Evolutionary conservation across 2,888 invertebrate species (phyloP), one percentile per base, ranked within the genome.

Genomic region (Ophion obscuratus): DNA sequence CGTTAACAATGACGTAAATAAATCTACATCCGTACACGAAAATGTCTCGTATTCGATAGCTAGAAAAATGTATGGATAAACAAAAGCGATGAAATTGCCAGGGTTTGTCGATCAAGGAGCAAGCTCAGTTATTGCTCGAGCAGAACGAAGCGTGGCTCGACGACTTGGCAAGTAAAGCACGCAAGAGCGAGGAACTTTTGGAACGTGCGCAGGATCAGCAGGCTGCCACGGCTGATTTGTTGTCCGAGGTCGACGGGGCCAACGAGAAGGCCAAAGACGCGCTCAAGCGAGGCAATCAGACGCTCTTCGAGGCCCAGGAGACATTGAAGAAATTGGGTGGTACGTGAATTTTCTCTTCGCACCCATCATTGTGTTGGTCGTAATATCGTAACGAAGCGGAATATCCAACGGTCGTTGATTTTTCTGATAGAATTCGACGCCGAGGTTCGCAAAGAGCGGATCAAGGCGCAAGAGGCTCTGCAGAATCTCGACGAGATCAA

Each of bases 361-460:
- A 20, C 4, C 31, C 31, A 20, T 20, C 53, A 17, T 5, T 68
- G 66, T 59, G 67, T 77, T 83, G 53, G 53, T 66, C 14, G 36
- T 24, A 61, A 2, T 11, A 2, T 11, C 36, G 61, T 7, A 40
- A 40, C 7, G 9, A 40, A 40, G 40, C 40, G 40, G 40, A 40
- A 57, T 36, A 53, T 17, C 14, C 1, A 53, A 53, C 3, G 57
- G 31, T 40, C 20, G 5, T 68, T 68, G 0, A 11, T n/a, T 10
- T 17, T 10, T 36, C 40, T 2, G n/a, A 20, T 91, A 97, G 97
- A 97, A 92, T 99, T 99, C 95, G 98, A 99, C 93, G 96, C 97
- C 82, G 97, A 98, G 94, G 98, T 99, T 0, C 96, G 97, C 88
- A 96, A 97, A 87, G 98, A 98, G 84, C 97, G 97, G 83, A 95